Evolutionary conservation across 37 sponge, comb jelly and placozoan species (phyloP), one percentile per base, ranked within the genome.

Genomic region (Lycopodina hypogea): DNA sequence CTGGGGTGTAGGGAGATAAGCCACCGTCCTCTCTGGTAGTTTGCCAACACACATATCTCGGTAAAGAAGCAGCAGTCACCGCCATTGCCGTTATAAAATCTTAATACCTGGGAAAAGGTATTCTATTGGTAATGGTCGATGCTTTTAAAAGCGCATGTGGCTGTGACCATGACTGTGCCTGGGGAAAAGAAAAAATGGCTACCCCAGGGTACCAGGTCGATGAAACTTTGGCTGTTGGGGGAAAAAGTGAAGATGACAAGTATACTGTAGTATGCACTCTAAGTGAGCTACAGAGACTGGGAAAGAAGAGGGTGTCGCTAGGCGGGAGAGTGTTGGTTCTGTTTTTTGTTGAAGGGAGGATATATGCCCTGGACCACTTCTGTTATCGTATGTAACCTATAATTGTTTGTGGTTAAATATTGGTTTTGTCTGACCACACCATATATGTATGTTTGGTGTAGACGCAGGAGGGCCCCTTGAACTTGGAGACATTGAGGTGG

Each of bases 381-480:
- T 93, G 93, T 84, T 93, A 93, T 57, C 93, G 93, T 93, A 55
- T 86, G 93, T 84, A 32, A 21, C 39, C 42, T n/a, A 1, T 1
- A 48, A 24, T 23, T 0, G 21, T 24, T 23, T 7, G 33, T 75
- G 53, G 37, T n/a, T n/a, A n/a, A n/a, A n/a, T n/a, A n/a, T n/a
- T n/a, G n/a, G 35, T 34, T 32, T 17, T 30, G 66, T 65, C 66
- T 58, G 48, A 45, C 48, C 9, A 35, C 68, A 22, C 21, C 35
- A 11, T 53, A 18, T 70, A 35, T 42, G 1, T 14, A 29, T 42
- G 15, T 15, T 67, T 71, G 11, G 38, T 81, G 4, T 74, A 93
- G 91, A 89, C 77, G 64, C 90, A 61, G 93, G 93, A 26, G 93
- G 93, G 9, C 93, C 93, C 48, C 78, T 93, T 32, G 90, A 82